A percentile compares a stretch with the other conserved stretches of the same genome.
Evolutionary conservation across 1,140 invertebrate genomes (phyloP).

Genomic region (Drosophila triauraria): DNA sequence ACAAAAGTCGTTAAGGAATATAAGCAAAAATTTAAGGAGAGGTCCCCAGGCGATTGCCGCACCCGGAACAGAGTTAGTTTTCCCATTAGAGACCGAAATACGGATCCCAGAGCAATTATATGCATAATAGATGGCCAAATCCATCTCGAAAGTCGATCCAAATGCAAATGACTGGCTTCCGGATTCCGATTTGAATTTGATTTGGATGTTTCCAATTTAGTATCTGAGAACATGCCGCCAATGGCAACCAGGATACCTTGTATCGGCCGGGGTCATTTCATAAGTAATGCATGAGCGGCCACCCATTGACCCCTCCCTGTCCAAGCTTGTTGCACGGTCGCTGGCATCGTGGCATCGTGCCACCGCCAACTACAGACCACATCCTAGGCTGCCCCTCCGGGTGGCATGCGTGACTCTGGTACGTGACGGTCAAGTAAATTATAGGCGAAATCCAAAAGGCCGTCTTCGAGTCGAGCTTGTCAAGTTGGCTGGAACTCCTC

Average conservation of each 20-base stretch:
- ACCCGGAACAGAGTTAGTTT: constrained; percentile 20
- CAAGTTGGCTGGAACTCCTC: constrained; percentile 17
- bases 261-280: constrained; percentile 46
- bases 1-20: constrained; percentile 21
- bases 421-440: constrained; percentile 79
- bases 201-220: constrained; percentile 48
- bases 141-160: constrained; percentile 35
- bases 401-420: constrained; percentile 66
- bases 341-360: not conserved
- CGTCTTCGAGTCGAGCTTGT: constrained; percentile 29
- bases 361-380: not conserved
- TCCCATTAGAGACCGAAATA: constrained; percentile 23
- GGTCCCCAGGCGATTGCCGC: not conserved
- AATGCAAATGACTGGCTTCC: constrained; percentile 42
- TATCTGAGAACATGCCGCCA: constrained; percentile 47
- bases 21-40: constrained; percentile 29
- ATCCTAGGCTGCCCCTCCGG: not conserved
- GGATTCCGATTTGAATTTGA: constrained; percentile 51
- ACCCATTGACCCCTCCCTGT: constrained; percentile 30
- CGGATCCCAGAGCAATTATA: constrained; percentile 38
- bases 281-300: constrained; percentile 78
- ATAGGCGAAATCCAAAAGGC: constrained; percentile 63
- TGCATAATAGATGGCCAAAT: constrained; percentile 42
- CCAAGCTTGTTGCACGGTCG: constrained; percentile 52
- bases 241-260: constrained; percentile 50